phyloP scores from a whole-genome alignment of 1,140 invertebrate species.

The Drosophila saltans region DNA sequence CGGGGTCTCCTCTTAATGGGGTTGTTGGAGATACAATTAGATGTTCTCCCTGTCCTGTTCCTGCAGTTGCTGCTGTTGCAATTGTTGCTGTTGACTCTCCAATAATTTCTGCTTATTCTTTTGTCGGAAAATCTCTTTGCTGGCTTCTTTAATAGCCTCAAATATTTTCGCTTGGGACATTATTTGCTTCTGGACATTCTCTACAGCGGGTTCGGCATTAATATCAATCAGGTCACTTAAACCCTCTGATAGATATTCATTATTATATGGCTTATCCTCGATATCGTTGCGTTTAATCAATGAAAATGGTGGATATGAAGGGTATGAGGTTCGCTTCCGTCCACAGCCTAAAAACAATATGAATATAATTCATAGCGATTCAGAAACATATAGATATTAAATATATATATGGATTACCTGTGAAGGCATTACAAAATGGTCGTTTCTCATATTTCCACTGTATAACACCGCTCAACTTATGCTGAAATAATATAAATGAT shows the following conservation, averaged over 20 bases:
- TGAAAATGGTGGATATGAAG: constrained; percentile 83
- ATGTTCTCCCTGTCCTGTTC: constrained; percentile 60
- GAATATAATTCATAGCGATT: not conserved
- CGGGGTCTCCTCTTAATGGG: not conserved
- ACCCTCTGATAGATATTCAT: constrained; percentile 84
- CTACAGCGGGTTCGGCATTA: constrained; percentile 87
- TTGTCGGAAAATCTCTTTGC: constrained; percentile 86
- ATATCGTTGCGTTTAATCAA: constrained; percentile 72
- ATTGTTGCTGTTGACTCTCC: constrained; percentile 51
- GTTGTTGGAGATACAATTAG: constrained; percentile 26
- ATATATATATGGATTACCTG: constrained; percentile 83
- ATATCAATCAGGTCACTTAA: constrained; percentile 87
- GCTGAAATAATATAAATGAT: constrained; percentile 38
- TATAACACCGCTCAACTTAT: constrained; percentile 77
- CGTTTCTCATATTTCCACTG: constrained; percentile 85
- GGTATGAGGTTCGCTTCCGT: constrained; percentile 85
- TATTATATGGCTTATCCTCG: constrained; percentile 71
- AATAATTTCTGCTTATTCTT: constrained; percentile 79
- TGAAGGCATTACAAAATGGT: constrained; percentile 90
- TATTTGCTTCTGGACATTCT: constrained; percentile 89
- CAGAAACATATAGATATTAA: not conserved
- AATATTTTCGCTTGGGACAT: constrained; percentile 90
- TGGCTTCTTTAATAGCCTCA: constrained; percentile 90
- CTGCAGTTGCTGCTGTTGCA: constrained; percentile 35
- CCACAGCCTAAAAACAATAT: constrained; percentile 86